A percentile compares a stretch with the other conserved stretches of the same genome.
Evolutionary conservation across 2,797 vertebrate genomes (phyloP).

Genomic region (Ctenosaura bakeri): DNA sequence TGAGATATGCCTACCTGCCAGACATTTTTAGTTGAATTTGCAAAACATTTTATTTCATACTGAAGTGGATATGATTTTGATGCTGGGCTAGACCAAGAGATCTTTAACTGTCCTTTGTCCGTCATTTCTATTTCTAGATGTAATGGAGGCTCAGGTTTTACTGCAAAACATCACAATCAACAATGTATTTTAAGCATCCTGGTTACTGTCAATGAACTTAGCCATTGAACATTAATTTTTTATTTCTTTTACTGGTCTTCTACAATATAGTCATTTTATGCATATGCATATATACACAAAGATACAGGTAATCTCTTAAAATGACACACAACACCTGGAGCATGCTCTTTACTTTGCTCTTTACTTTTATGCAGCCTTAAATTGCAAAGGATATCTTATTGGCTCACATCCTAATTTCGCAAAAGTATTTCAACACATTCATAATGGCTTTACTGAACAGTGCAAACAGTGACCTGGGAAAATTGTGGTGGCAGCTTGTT

Average conservation of each 20-base stretch:
- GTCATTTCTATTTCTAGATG: slow-evolving; percentile 85
- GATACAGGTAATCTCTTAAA: not conserved
- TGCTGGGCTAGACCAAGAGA: slow-evolving; percentile 83
- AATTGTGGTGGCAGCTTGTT: not conserved
- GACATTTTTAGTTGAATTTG: slow-evolving; percentile 63
- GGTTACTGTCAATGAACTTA: not conserved
- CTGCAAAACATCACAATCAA: slow-evolving; percentile 75
- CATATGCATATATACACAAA: not conserved
- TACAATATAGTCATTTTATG: not conserved
- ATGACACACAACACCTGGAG: not conserved
- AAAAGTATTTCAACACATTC: not conserved
- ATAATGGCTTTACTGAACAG: slow-evolving; percentile 16
- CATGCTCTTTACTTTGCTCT: not conserved
- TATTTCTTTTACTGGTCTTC: not conserved
- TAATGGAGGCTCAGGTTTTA: slow-evolving; percentile 85
- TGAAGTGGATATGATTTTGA: slow-evolving; percentile 70
- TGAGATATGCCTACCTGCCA: slow-evolving; percentile 74
- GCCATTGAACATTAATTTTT: rapidly evolving
- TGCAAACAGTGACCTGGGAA: not conserved
- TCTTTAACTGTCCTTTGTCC: slow-evolving; percentile 81
- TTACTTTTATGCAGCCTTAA: not conserved
- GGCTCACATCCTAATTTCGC: not conserved
- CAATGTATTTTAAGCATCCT: not conserved
- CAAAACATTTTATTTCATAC: slow-evolving; percentile 87
- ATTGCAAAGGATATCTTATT: not conserved